Evolutionary conservation across 2,113 vertebrate species (phyloP), one percentile per base, ranked within the genome.

Genomic region (Hucho hucho): DNA sequence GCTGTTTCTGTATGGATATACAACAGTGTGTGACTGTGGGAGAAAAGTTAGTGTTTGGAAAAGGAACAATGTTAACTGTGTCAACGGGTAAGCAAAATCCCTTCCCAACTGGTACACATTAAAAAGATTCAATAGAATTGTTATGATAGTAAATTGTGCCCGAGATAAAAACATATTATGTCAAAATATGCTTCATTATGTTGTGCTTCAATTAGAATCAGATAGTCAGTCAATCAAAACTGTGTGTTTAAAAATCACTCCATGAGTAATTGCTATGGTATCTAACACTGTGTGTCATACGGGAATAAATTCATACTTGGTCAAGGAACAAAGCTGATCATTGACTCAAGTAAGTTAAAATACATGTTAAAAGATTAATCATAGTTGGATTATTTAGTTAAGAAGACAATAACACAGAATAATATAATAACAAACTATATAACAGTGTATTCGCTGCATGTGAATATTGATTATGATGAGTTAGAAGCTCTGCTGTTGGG

Each of bases 241-340:
- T 61, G n/a, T 61, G 58, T 67, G 4, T 37, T 53, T 67, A 32
- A 16, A 29, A 28, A 3, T 66, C 6, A n/a, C 18, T 13, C 11
- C 7, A 53, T 18, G n/a, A 49, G 1, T 56, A 11, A 73, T 71
- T 79, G 70, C 70, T 75, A 29, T 14, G 37, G 29, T 0, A 14
- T 47, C 25, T 70, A 4, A 2, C 70, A 68, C 6, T 82, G 80
- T 85, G 84, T 87, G 81, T 81, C 56, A 58, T 2, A 13, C 76
- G 75, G 24, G 29, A 64, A 58, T n/a, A 81, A 63, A 26, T 4
- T 87, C 11, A 9, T 81, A 0, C 83, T 87, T 75, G 85, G 76
- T n/a, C 6, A 11, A 32, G 73, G 80, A 65, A 75, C 49, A 26
- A 71, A 6, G 11, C 29, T 87, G 11, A 77, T 18, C 26, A 74